Evolutionary conservation across 2,113 vertebrate genomes (phyloP).

Genomic region (Erpornis zantholeuca): DNA sequence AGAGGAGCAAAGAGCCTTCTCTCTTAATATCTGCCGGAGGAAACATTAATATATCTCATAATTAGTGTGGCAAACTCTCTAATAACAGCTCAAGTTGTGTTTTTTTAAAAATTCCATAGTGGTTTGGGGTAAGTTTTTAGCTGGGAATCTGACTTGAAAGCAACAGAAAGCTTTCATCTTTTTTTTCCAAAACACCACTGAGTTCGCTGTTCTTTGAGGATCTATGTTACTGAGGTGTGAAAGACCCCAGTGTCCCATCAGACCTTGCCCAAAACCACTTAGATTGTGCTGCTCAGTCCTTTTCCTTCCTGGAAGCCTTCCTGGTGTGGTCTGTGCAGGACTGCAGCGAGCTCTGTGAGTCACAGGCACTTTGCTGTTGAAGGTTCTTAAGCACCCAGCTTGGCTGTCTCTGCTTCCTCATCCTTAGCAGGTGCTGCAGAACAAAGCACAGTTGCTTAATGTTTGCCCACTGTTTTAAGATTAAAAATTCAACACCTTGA

Average conservation of each 20-base stretch:
- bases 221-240: background rate
- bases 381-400: background rate
- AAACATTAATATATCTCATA: background rate
- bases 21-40: background rate
- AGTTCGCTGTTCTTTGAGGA: background rate
- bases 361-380: background rate
- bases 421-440: background rate
- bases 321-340: background rate
- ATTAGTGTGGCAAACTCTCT: background rate
- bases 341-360: background rate
- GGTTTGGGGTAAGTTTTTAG: background rate
- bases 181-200: background rate
- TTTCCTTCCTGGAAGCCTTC: background rate
- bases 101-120: background rate
- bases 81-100: background rate
- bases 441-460: background rate
- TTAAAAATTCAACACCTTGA: background rate
- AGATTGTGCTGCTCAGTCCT: fast-evolving
- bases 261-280: background rate
- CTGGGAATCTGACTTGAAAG: background rate
- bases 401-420: background rate
- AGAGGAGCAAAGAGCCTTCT: background rate
- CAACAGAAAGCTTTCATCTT: background rate
- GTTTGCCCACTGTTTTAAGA: background rate
- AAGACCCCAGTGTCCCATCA: background rate